phyloP scores from a whole-genome alignment of 2,113 vertebrate genomes.

The Sminthopsis crassicaudata region DNA sequence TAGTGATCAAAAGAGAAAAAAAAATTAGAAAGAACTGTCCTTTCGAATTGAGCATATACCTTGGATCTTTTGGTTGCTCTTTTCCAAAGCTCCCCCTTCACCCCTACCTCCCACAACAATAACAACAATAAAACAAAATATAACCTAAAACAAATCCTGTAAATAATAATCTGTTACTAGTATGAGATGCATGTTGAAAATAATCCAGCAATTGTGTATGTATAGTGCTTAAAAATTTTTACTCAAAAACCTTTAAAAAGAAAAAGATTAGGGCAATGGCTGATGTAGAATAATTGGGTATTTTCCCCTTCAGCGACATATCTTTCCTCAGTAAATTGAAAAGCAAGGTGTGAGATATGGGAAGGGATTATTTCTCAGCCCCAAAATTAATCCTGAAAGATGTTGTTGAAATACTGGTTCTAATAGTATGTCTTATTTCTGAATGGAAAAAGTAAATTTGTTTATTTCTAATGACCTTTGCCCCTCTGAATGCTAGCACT shows the following conservation, averaged over 20 bases:
- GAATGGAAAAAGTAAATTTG: slow-evolving; percentile 75
- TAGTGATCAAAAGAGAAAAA: not conserved
- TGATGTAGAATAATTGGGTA: slow-evolving; percentile 76
- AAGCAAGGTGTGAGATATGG: slow-evolving; percentile 64
- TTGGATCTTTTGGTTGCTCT: slow-evolving; percentile 27
- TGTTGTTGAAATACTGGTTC: slow-evolving; percentile 63
- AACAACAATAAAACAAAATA: not conserved
- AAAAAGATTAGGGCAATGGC: slow-evolving; percentile 84
- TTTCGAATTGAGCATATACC: slow-evolving; percentile 29
- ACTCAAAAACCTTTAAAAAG: slow-evolving; percentile 73
- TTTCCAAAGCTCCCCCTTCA: not conserved
- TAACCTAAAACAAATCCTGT: not conserved
- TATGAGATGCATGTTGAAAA: slow-evolving; percentile 48
- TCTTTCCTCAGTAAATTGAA: slow-evolving; percentile 79
- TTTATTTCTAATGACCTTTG: slow-evolving; percentile 73
- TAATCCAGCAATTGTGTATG: slow-evolving; percentile 70
- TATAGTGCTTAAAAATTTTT: slow-evolving; percentile 47
- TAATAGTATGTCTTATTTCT: slow-evolving; percentile 71
- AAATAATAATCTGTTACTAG: slow-evolving; percentile 47
- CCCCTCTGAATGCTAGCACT: not conserved
- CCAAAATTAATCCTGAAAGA: slow-evolving; percentile 74
- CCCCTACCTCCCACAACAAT: not conserved
- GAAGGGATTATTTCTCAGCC: slow-evolving; percentile 77
- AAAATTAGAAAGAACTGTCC: slow-evolving; percentile 2
- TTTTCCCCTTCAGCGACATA: slow-evolving; percentile 79